Evolutionary conservation across 1,140 invertebrate genomes (phyloP), one percentile per base, ranked within the genome.

Genomic region (Venustaconcha ellipsiformis): DNA sequence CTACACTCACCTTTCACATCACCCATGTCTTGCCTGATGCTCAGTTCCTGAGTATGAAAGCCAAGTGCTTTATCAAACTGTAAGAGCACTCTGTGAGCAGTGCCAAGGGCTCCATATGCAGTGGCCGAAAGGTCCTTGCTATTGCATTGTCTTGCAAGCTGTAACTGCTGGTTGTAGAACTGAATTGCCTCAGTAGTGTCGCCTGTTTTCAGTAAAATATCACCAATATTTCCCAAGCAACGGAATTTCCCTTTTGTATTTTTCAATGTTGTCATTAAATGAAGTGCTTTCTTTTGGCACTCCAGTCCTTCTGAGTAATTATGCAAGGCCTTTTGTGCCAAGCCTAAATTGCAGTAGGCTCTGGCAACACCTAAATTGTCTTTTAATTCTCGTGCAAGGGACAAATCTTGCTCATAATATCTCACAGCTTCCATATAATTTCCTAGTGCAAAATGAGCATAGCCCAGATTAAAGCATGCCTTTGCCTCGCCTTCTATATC

Each of bases 401-500:
- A 95, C 79, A 99, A 91, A 89, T 98, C 97, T 92, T 98, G 96
- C 88, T 99, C 96, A 86, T 99, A 99, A 89, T 98, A 98, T 78
- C 95, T 92, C 12, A 98, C 95, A 13, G 97, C 96, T 87, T 97
- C 96, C 60, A 95, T 92, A 89, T 95, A 97, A 91, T 98, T 98
- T 15, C 95, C 96, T 26, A 99, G 92, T 82, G 96, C 97, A 86
- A 97, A 98, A 91, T 99, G 96, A 1, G 96, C 96, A 87, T 97
- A 99, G 56, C 92, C 97, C 15, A 99, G 91, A 89, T 97, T 96
- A 87, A 99, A 97, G 82, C 97, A 98, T 0, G 97, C 97, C 89
- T 97, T 98, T 1, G 96, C 96, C 91, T 99, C 97, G n/a, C 96
- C 96, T 76, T 96, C 96, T 13, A 96, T 94, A 88, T 98, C 97